phyloP scores from a whole-genome alignment of 92 coral and sea anemone species.

The Scolanthus callimorphus region DNA sequence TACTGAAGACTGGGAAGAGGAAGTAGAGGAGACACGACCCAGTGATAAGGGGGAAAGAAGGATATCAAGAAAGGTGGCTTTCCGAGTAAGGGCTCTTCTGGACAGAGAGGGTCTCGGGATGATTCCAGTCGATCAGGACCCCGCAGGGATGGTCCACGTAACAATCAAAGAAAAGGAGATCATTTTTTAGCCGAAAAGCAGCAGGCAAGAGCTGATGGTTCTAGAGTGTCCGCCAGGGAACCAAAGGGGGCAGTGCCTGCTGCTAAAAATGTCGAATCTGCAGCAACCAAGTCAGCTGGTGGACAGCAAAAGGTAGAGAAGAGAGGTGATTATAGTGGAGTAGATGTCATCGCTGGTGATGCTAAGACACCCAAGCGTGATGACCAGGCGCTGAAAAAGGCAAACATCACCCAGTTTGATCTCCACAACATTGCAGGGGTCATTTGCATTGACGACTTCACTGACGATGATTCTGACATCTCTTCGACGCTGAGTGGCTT shows the following conservation, averaged over 20 bases:
- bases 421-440: constrained; percentile 95
- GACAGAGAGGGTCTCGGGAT: constrained; percentile 24
- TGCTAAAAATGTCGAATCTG: constrained; percentile 71
- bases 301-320: constrained; percentile 51
- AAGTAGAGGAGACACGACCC: constrained; percentile 16
- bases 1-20: constrained; percentile 97
- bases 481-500: constrained; percentile 96
- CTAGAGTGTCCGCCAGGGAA: constrained; percentile 82
- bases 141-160: constrained; percentile 35
- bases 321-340: constrained; percentile 46
- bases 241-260: constrained; percentile 96
- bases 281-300: constrained; percentile 57
- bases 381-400: constrained; percentile 57
- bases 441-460: constrained; percentile 91
- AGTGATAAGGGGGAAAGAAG: constrained; percentile 39
- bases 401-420: constrained; percentile 65
- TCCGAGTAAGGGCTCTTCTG: constrained; percentile 16
- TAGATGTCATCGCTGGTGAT: constrained; percentile 55
- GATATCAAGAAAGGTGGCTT: constrained; percentile 21
- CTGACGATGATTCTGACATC: constrained; percentile 88
- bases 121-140: constrained; percentile 47
- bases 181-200: constrained; percentile 99
- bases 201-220: constrained; percentile 99
- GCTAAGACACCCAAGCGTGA: constrained; percentile 60
- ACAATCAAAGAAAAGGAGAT: constrained; percentile 73